Evolutionary conservation across 2,888 invertebrate genomes (phyloP).

Genomic region (Tachina grossa): DNA sequence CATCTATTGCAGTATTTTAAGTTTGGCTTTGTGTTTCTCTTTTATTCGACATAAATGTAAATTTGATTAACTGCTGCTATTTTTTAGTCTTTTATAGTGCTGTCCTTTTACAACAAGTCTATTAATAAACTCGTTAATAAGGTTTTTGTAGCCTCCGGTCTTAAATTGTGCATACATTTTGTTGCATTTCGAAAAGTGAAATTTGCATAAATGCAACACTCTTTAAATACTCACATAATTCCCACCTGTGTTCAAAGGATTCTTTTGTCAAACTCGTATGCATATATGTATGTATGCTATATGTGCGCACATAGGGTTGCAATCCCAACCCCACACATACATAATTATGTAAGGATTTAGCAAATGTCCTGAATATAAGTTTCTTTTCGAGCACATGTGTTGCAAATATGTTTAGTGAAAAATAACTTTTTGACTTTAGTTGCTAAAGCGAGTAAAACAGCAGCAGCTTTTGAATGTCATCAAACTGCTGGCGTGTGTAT

Average conservation of each 20-base stretch:
- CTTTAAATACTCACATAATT: background rate
- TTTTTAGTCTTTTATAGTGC: constrained; percentile 19
- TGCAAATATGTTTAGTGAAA: constrained; percentile 30
- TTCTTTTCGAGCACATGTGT: constrained; percentile 11
- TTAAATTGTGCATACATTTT: constrained; percentile 35
- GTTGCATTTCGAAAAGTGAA: constrained; percentile 25
- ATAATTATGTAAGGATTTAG: background rate
- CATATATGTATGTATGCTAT: background rate
- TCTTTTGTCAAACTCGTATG: background rate
- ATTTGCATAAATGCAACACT: constrained; percentile 44
- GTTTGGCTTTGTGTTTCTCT: background rate
- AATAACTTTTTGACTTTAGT: constrained; percentile 52
- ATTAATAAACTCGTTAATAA: constrained; percentile 51
- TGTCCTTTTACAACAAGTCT: constrained; percentile 30
- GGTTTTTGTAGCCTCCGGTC: constrained; percentile 8
- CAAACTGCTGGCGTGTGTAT: constrained; percentile 43
- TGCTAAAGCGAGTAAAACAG: background rate
- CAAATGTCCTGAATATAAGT: constrained; percentile 43
- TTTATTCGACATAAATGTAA: background rate
- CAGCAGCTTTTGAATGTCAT: constrained; percentile 32
- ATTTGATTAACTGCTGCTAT: constrained; percentile 49
- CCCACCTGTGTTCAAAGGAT: constrained; percentile 37
- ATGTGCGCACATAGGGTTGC: constrained; percentile 22
- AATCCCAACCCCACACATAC: constrained; percentile 1
- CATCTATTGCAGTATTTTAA: background rate